Percentiles rank a stretch among this genome's conserved stretches.
phyloP scores from a whole-genome alignment of 2,888 invertebrate species.

The Drosophila ochracea region DNA sequence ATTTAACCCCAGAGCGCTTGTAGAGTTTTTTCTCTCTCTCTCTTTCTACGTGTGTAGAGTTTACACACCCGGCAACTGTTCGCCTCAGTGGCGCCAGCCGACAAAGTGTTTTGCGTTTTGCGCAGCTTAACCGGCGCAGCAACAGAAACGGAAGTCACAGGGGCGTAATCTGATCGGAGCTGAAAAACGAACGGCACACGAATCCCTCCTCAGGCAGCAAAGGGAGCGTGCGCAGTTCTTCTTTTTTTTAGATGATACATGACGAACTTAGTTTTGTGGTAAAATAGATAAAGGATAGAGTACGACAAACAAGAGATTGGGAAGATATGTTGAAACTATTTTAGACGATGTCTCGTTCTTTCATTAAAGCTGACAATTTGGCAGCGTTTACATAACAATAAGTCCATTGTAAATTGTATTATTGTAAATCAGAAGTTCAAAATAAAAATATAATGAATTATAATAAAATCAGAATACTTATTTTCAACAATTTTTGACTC shows the following conservation, averaged over 20 bases:
- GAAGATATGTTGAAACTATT: not conserved
- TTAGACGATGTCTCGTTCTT: not conserved
- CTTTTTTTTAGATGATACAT: slow-evolving; percentile 5
- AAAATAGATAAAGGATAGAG: not conserved
- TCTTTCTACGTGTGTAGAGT: slow-evolving; percentile 48
- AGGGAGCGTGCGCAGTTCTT: slow-evolving; percentile 36
- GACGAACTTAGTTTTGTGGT: slow-evolving; percentile 5
- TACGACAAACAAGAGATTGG: not conserved
- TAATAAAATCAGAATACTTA: not conserved
- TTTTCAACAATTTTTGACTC: no score
- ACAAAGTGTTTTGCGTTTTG: slow-evolving; percentile 49
- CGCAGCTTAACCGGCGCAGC: slow-evolving; percentile 54
- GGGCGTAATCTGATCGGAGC: slow-evolving; percentile 52
- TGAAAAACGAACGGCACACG: slow-evolving; percentile 24
- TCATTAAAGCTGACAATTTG: not conserved
- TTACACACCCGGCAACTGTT: slow-evolving; percentile 38
- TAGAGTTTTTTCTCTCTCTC: slow-evolving; percentile 35
- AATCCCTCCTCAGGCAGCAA: slow-evolving; percentile 8
- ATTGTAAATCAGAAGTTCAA: not conserved
- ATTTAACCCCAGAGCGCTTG: slow-evolving; percentile 44
- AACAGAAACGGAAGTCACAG: slow-evolving; percentile 12
- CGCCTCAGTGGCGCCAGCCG: slow-evolving; percentile 63
- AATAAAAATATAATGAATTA: not conserved
- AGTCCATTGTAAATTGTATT: not conserved
- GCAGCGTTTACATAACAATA: not conserved